phyloP scores from a whole-genome alignment of 2,113 vertebrate genomes.

The Euleptes europaea region DNA sequence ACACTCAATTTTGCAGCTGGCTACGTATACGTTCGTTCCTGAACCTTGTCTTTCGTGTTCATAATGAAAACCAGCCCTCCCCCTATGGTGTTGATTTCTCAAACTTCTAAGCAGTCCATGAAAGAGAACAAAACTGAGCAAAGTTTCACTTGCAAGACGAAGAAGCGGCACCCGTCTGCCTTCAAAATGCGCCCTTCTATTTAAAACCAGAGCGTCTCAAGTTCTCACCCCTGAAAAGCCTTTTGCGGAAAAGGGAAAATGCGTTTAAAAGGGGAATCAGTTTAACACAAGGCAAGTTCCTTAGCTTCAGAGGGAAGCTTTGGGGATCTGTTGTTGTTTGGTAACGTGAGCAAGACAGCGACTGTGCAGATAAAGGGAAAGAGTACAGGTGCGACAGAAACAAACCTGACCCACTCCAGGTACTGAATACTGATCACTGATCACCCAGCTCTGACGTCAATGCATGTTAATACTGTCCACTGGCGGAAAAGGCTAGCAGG shows the following conservation, averaged over 20 bases:
- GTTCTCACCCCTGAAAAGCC: conserved; percentile 23
- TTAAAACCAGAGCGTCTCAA: conserved; percentile 24
- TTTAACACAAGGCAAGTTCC: conserved; percentile 16
- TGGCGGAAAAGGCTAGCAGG: conserved; percentile 44
- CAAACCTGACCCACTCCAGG: conserved; percentile 66
- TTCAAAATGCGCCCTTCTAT: background rate
- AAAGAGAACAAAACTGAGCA: no score
- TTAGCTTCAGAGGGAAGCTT: conserved; percentile 9
- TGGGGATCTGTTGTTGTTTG: conserved; percentile 35
- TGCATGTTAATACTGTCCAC: conserved; percentile 44
- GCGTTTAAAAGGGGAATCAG: conserved; percentile 5
- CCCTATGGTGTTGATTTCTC: no score
- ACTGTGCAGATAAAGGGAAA: conserved; percentile 50
- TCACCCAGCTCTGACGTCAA: conserved; percentile 67
- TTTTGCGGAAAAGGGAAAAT: conserved; percentile 19
- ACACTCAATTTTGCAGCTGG: no score
- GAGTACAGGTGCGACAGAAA: conserved; percentile 26
- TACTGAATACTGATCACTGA: conserved; percentile 57
- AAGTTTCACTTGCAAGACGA: background rate
- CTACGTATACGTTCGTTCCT: no score
- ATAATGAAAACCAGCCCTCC: background rate
- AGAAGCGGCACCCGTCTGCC: conserved; percentile 51
- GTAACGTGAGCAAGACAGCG: conserved; percentile 27
- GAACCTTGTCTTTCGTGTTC: no score
- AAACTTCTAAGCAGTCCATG: no score